Evolutionary conservation across 2,113 vertebrate genomes (phyloP).

Genomic region (Megaptera novaeangliae): DNA sequence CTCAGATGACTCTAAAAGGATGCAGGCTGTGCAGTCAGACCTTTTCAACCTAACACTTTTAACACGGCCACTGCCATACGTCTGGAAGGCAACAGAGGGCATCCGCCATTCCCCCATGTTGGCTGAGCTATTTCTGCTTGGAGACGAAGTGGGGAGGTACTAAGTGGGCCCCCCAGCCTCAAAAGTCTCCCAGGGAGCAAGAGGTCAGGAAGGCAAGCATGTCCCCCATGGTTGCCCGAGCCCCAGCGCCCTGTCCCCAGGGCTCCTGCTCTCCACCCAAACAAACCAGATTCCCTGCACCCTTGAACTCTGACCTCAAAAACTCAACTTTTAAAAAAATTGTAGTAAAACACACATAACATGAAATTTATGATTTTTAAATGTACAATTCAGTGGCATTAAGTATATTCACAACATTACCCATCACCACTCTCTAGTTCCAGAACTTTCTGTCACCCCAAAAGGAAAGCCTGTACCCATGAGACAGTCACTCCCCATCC

Average conservation of each 20-base stretch:
- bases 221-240: rapidly evolving
- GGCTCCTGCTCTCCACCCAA: background rate
- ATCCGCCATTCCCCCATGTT: rapidly evolving
- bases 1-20: background rate
- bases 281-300: background rate
- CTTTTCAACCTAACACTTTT: background rate
- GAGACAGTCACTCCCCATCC: no score
- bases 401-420: background rate
- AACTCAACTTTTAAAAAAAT: background rate
- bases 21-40: background rate
- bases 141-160: background rate
- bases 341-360: background rate
- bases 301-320: background rate
- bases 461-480: background rate
- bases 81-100: background rate
- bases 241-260: background rate
- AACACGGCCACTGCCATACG: rapidly evolving
- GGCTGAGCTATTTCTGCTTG: background rate
- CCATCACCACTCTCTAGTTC: background rate
- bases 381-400: background rate
- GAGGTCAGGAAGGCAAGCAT: background rate
- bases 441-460: background rate
- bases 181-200: background rate
- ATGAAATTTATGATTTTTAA: background rate
- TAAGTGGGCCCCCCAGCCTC: background rate